These are phyloP conservation scores for Peromyscus polionotus DNA, from an alignment of 2,113 vertebrate species.

Conservation along the genomic window DNA sequence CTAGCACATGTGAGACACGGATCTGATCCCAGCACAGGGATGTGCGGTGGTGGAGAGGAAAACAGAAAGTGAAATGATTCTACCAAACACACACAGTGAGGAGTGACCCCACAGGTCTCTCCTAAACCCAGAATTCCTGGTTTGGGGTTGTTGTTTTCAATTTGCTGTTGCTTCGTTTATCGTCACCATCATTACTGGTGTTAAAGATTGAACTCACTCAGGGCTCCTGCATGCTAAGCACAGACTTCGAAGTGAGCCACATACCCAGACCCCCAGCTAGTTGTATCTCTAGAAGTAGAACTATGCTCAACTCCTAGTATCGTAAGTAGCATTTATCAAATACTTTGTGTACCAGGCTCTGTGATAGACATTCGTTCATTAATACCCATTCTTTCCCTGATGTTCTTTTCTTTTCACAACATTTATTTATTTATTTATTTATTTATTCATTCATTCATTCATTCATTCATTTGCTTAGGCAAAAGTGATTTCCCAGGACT, in stretches of 20 bases:
- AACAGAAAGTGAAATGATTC: background rate
- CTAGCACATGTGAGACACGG: background rate
- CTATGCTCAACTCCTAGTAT: background rate
- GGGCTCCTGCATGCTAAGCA: background rate
- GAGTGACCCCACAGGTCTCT: background rate
- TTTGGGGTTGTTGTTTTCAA: background rate
- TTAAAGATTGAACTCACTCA: background rate
- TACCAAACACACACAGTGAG: background rate
- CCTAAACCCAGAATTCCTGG: background rate
- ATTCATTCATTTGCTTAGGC: background rate
- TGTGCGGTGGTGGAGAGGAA: background rate
- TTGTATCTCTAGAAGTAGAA: background rate
- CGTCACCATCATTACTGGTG: too few species aligned
- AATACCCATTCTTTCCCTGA: background rate
- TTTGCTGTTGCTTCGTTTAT: background rate
- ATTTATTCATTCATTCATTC: background rate
- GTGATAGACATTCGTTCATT: background rate
- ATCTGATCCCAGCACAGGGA: background rate
- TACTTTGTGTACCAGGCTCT: background rate
- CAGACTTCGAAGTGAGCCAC: background rate
- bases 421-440: background rate
- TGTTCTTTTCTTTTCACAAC: background rate
- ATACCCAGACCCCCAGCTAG: background rate
- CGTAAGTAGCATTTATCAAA: background rate
- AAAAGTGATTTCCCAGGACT: background rate